phyloP scores from a whole-genome alignment of 2,113 vertebrate genomes.

The Leucoraja erinaceus region DNA sequence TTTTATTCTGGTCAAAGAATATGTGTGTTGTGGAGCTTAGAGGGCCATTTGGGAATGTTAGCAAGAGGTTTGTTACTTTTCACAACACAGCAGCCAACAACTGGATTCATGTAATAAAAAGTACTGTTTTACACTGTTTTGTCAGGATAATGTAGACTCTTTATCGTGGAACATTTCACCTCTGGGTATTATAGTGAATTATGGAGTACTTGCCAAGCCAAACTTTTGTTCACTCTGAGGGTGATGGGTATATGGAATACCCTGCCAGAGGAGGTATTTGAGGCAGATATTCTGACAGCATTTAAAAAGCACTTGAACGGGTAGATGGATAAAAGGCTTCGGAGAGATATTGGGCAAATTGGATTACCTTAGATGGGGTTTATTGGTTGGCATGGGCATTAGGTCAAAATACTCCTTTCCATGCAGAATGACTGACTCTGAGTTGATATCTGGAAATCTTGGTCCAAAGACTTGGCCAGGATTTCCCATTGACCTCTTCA shows the following conservation, averaged over 20 bases:
- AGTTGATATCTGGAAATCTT: background rate
- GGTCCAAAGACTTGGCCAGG: too few relatives aligned
- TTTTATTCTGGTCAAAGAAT: background rate
- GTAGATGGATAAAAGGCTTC: too few relatives aligned
- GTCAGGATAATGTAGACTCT: constrained; percentile 52
- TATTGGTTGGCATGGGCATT: too few relatives aligned
- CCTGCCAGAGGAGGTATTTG: too few relatives aligned
- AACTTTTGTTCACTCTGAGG: too few relatives aligned
- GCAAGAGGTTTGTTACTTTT: constrained; percentile 46
- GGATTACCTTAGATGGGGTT: too few relatives aligned
- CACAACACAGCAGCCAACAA: constrained; percentile 46
- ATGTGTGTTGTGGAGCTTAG: constrained; percentile 44
- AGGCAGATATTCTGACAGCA: too few relatives aligned
- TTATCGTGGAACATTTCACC: constrained; percentile 53
- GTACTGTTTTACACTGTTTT: constrained; percentile 55
- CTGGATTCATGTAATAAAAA: constrained; percentile 53
- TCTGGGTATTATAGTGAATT: constrained; percentile 48
- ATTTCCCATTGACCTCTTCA: background rate
- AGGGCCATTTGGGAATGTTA: constrained; percentile 43
- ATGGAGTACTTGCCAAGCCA: constrained; percentile 51
- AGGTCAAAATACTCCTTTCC: too few relatives aligned
- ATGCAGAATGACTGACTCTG: too few relatives aligned
- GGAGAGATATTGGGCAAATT: too few relatives aligned
- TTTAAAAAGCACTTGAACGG: too few relatives aligned
- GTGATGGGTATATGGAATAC: too few relatives aligned